phyloP scores from a whole-genome alignment of 2,113 vertebrate species.

The Theristicus caerulescens region DNA sequence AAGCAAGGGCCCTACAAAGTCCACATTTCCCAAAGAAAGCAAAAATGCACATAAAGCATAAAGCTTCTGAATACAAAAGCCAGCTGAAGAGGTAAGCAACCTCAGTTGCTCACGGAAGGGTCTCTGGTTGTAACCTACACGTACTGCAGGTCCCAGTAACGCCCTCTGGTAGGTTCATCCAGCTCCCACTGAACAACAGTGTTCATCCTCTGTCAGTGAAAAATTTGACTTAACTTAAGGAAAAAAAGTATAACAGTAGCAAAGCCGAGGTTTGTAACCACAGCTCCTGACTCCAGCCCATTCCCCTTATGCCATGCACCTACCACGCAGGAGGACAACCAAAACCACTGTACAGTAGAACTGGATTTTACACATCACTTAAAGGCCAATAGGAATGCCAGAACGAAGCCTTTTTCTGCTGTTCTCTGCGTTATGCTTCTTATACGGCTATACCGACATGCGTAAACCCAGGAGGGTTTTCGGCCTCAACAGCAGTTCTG shows the following conservation, averaged over 20 bases:
- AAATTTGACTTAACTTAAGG: not conserved
- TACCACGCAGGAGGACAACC: not conserved
- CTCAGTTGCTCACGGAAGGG: not conserved
- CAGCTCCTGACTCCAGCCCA: not conserved
- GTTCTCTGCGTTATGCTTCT: not conserved
- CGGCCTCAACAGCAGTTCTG: not conserved
- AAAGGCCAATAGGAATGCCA: not conserved
- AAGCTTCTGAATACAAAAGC: not conserved
- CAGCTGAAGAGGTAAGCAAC: not conserved
- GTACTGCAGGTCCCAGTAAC: not conserved
- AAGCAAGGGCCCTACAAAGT: not conserved
- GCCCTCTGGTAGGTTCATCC: not conserved
- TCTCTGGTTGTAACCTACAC: not conserved
- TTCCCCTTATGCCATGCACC: too few species aligned
- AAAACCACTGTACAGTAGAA: not conserved
- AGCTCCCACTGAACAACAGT: not conserved
- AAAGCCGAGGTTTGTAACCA: not conserved
- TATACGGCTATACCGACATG: accelerated
- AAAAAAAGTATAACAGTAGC: not conserved
- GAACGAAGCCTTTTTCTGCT: not conserved
- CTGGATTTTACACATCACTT: not conserved
- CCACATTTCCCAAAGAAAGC: not conserved
- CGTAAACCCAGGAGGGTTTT: not conserved
- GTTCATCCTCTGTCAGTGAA: not conserved
- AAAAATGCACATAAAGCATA: not conserved